These are phyloP conservation scores for Synodontis membranacea DNA, from an alignment of 2,113 vertebrate genomes.

Conservation along the genomic window DNA sequence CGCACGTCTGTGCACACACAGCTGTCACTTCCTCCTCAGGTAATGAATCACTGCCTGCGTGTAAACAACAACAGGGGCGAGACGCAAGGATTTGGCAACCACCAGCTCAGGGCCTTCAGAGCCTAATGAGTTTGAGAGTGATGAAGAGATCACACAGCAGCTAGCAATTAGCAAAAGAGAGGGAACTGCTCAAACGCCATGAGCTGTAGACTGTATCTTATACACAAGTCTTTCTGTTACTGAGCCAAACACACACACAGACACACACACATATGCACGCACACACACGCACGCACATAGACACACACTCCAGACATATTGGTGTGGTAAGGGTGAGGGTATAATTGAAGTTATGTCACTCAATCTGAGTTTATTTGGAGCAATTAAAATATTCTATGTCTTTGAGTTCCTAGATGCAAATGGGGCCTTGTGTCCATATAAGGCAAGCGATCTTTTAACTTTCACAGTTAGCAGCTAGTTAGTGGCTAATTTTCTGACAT, in stretches of 20 bases:
- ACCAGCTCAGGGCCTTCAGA: slow-evolving; percentile 17
- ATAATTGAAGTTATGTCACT: not conserved
- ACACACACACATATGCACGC: slow-evolving; percentile 3
- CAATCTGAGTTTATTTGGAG: not conserved
- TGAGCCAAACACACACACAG: slow-evolving; percentile 9
- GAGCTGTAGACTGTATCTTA: slow-evolving; percentile 7
- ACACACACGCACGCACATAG: not conserved
- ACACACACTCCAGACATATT: not conserved
- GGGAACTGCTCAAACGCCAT: not conserved
- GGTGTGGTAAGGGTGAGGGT: not conserved
- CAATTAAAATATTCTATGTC: not conserved
- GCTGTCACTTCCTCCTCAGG: slow-evolving; percentile 51
- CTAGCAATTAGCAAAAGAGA: slow-evolving; percentile 32
- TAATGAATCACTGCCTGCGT: slow-evolving; percentile 51
- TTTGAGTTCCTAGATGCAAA: not conserved
- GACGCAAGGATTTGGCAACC: slow-evolving; percentile 36
- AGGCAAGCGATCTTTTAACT: not conserved
- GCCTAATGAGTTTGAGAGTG: slow-evolving; percentile 49
- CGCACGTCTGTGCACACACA: slow-evolving; percentile 33
- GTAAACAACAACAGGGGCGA: slow-evolving; percentile 48
- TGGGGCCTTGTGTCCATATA: not conserved
- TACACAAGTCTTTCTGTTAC: not conserved
- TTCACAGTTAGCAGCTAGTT: not conserved
- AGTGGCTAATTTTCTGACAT: not conserved
- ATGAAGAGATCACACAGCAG: slow-evolving; percentile 20